phyloP scores from a whole-genome alignment of 1,140 invertebrate species.

The Drusus annulatus region DNA sequence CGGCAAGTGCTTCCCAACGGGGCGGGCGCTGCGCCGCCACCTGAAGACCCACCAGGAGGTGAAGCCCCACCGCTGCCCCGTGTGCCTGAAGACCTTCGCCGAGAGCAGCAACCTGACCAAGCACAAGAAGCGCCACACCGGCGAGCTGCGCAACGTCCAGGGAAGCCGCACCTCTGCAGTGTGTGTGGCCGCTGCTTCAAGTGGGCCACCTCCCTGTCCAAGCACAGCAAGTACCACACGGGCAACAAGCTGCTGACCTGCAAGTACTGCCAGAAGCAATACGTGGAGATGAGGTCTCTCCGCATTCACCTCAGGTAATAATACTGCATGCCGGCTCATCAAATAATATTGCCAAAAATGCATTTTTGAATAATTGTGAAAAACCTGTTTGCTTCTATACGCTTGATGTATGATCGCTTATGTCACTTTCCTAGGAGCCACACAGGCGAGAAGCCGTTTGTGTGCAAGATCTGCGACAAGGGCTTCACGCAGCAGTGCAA shows the following conservation, averaged over 20 bases:
- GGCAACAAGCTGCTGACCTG: conserved; percentile 66
- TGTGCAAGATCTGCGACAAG: conserved; percentile 74
- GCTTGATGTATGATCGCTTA: background rate
- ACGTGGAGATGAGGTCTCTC: conserved; percentile 63
- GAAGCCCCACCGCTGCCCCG: conserved; percentile 69
- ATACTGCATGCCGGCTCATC: background rate
- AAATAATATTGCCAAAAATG: too few relatives aligned
- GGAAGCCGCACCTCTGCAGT: conserved; percentile 67
- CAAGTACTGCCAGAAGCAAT: conserved; percentile 65
- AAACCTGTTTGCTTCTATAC: too few relatives aligned
- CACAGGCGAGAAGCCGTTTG: conserved; percentile 68
- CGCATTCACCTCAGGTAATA: conserved; percentile 43
- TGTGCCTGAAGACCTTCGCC: conserved; percentile 71
- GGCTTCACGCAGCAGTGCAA: conserved; percentile 68
- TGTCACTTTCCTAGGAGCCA: conserved; percentile 61
- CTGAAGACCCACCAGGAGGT: conserved; percentile 65
- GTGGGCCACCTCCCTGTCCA: conserved; percentile 67
- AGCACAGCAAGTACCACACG: conserved; percentile 70
- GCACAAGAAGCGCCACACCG: conserved; percentile 71
- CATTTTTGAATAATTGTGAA: too few relatives aligned
- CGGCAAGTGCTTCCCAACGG: conserved; percentile 57
- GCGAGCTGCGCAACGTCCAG: conserved; percentile 65
- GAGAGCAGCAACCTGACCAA: conserved; percentile 70
- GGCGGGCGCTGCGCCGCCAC: conserved; percentile 68
- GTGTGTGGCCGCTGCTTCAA: conserved; percentile 67